Evolutionary conservation across 2,888 invertebrate species (phyloP), one percentile per base, ranked within the genome.

Genomic region (Dyspetes luteomarginatus): DNA sequence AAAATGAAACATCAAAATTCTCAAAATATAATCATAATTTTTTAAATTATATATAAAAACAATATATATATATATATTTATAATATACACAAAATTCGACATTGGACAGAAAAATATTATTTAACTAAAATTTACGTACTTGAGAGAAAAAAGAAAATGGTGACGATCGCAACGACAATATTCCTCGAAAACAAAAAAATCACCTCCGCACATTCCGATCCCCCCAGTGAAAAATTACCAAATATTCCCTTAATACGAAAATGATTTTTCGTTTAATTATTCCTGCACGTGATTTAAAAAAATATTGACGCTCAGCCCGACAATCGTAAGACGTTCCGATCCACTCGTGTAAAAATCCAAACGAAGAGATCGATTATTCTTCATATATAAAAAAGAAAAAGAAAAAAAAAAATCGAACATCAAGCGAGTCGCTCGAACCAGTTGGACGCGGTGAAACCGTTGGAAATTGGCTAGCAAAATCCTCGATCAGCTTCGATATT

Each of bases 351-450:
- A 36, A 36, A 36, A 36, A 7, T 36, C 36, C 36, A 36, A 36
- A 12, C 36, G 19, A 65, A 43, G 28, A 55, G 17, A 26, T 52
- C 19, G 4, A 45, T 71, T 30, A 69, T 55, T 48, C n/a, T 9
- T 50, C 26, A n/a, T 24, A 17, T 30, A 28, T 60, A 48, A 56
- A 45, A 2, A 36, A 60, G 45, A 19, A 69, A 55, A 50, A 62
- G 30, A 15, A 45, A 22, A 26, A 62, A 52, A 30, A 17, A 52
- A 15, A 60, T 48, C 56, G 68, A 56, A 17, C 74, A 65, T 58
- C 56, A 48, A 45, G 60, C 75, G 65, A 80, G 69, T 71, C 79
- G 75, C 60, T 75, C 71, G 58, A 79, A 75, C 65, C 69, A 52
- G 58, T 78, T 72, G 77, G 77, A 67, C 26, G 30, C 28, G 30